A percentile compares a stretch with the other conserved stretches of the same genome.
phyloP scores from a whole-genome alignment of 1,140 invertebrate species.

The Aphis craccivora region DNA sequence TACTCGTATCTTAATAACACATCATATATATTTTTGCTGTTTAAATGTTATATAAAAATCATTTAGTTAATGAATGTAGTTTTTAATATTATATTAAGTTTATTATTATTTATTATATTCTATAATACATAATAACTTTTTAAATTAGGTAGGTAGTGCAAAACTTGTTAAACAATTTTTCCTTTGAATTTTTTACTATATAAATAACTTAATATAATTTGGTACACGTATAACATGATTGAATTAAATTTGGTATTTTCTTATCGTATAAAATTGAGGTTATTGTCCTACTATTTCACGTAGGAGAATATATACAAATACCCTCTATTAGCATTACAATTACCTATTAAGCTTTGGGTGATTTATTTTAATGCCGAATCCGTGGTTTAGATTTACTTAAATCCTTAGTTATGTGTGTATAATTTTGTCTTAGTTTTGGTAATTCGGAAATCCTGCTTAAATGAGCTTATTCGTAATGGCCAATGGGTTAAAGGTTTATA shows the following conservation, averaged over 20 bases:
- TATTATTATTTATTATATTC: no score
- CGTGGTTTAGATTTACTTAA: constrained; percentile 38
- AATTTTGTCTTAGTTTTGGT: constrained; percentile 15
- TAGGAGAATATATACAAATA: background rate
- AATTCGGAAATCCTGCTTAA: background rate
- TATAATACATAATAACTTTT: background rate
- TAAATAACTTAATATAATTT: background rate
- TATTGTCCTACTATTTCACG: background rate
- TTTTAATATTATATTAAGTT: background rate
- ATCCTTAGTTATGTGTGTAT: constrained; percentile 29
- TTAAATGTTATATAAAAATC: background rate
- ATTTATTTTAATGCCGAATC: constrained; percentile 35
- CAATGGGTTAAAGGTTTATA: background rate
- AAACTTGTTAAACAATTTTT: background rate
- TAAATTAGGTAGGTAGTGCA: background rate
- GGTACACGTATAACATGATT: background rate
- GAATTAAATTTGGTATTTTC: background rate
- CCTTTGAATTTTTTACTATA: background rate
- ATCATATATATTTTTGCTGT: background rate
- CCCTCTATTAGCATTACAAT: constrained; percentile 35
- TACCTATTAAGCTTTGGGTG: constrained; percentile 7
- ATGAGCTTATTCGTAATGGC: constrained; percentile 34
- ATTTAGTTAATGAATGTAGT: background rate
- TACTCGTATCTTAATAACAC: background rate
- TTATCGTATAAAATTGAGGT: background rate